Evolutionary conservation across 1,140 invertebrate species (phyloP), one percentile per base, ranked within the genome.

Genomic region (Heliothis virescens): DNA sequence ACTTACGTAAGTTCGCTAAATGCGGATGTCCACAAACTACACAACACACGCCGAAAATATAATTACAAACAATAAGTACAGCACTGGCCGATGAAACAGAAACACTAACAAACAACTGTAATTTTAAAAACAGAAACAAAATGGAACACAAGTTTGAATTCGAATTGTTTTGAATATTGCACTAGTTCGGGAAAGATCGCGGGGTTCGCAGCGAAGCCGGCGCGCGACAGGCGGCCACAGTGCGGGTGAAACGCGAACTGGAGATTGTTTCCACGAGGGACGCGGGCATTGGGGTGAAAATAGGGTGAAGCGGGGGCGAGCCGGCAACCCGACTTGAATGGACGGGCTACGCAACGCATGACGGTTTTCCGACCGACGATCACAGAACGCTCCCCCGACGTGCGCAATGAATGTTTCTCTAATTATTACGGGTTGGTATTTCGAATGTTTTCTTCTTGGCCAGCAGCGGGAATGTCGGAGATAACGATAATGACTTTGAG

Each of bases 1-100:
- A 92, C 86, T 93, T 93, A 93, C 91, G 90, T 93, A 93, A 93
- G 89, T 91, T 82, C 75, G 82, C 82, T 82, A 91, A 87, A 86
- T 86, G 88, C 87, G 82, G 86, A 79, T 83, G 82, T 87, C 85
- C 85, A 86, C 62, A 89, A 87, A 87, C 80, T 83, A 50, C 63
- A 72, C 85, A 85, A 80, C 84, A 87, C 85, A 83, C 80, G 34
- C 21, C 48, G 47, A 63, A 78, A 73, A 81, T 67, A 87, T 80
- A 83, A 86, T 86, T 83, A 82, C 63, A 85, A 87, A 83, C 59
- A 85, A 85, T 83, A 41, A 26, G 34, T 41, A 79, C 50, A 85
- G 84, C 87, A 90, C 85, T 75, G 62, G 15, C 80, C 47, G 48
- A 77, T 63, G 78, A 82, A 83, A 71, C 50, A 77, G 74, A 74